Evolutionary conservation across 2,113 vertebrate species (phyloP).

Genomic region (Thinocorus orbignyianus): DNA sequence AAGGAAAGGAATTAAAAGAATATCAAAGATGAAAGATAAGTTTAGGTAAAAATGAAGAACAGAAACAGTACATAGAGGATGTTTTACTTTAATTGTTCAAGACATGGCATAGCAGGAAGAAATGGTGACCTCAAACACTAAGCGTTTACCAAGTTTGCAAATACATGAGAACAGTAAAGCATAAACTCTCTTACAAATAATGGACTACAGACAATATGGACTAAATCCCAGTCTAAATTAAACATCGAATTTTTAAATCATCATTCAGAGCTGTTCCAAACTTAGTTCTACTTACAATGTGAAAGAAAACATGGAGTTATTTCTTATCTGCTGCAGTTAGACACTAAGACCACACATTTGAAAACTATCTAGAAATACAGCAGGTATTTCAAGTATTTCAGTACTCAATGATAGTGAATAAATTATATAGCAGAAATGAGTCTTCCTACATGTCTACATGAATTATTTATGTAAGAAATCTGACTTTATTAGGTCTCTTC

Average conservation of each 20-base stretch:
- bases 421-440: not conserved
- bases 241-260: slow-evolving; percentile 1
- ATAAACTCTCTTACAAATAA: not conserved
- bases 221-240: not conserved
- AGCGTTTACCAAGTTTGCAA: not conserved
- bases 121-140: not conserved
- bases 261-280: not conserved
- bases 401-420: not conserved
- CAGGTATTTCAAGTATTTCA: not conserved
- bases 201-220: not conserved
- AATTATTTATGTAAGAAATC: not conserved
- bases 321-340: not conserved
- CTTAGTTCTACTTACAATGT: not conserved
- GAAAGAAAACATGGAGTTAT: not conserved
- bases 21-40: not conserved
- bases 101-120: not conserved
- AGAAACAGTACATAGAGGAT: not conserved
- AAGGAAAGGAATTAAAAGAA: not conserved
- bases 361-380: not conserved
- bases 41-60: not conserved
- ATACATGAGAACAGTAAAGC: not conserved
- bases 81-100: not conserved
- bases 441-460: not conserved
- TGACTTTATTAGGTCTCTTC: not conserved
- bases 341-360: not conserved